Base-by-base conservation (phyloP, 2,888 invertebrate genomes). In the Trileptium ribeirensis region DNA sequence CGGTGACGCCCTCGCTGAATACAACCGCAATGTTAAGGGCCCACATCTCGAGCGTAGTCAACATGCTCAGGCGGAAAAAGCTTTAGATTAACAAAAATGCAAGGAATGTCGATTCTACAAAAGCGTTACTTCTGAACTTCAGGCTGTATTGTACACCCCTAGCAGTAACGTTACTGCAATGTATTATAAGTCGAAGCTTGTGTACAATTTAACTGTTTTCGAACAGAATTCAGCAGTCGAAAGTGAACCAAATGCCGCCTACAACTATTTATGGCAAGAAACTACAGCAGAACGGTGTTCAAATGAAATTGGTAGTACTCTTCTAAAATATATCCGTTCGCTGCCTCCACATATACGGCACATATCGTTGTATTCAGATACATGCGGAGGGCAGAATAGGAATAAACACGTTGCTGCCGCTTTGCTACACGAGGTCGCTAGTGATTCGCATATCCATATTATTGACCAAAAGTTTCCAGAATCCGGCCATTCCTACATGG, bases 161-260 rank as follows among this genome's bases (percentile, higher is more conserved):
- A 29, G n/a, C 37, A 37, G 67, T 79, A 67, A 79, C 24, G 79
- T 79, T 8, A 67, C 31, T 29, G 67, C 3, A 74, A n/a, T 79
- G 79, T 79, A 79, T 33, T 79, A 79, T 67, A 79, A 79, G 67
- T 34, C 67, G 15, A 79, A 79, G 29, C 79, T 79, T 33, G 51
- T 51, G 8, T 79, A 79, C 79, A 79, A 79, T 36, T 33, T 79
- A 15, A 79, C 79, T 3, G 15, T 79, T n/a, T 79, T 29, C 24
- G 34, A 75, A 8, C 33, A n/a, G n/a, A n/a, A n/a, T n/a, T n/a
- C n/a, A n/a, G n/a, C n/a, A n/a, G n/a, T n/a, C n/a, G n/a, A 34
- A 36, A 39, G 37, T 3, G 29, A 19, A 29, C 70, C 37, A 31
- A 19, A 75, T 8, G 70, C 51, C 24, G 79, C 70, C 15, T 37